Evolutionary conservation across 2,113 vertebrate genomes (phyloP).

Genomic region (Aythya baeri): DNA sequence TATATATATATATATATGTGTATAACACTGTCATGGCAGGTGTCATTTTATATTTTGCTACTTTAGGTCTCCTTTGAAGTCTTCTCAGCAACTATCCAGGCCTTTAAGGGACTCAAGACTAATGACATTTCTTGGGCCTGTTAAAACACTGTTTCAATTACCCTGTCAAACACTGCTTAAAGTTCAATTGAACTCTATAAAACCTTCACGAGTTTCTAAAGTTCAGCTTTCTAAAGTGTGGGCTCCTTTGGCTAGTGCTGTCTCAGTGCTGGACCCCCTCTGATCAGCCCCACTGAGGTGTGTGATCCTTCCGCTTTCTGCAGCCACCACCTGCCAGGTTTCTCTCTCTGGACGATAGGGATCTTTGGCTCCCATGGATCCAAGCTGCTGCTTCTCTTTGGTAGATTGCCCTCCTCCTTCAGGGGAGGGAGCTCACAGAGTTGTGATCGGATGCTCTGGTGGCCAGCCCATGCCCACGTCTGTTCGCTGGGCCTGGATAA

Average conservation of each 20-base stretch:
- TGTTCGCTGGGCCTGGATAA: not conserved
- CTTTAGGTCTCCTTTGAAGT: not conserved
- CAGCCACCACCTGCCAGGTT: rapidly evolving
- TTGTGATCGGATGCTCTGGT: not conserved
- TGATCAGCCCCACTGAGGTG: not conserved
- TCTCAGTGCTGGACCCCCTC: not conserved
- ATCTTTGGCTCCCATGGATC: not conserved
- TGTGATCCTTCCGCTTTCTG: not conserved
- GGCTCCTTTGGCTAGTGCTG: not conserved
- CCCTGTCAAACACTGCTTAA: constrained; percentile 2
- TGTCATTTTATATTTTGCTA: not conserved
- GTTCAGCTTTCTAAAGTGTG: not conserved
- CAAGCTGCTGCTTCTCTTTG: not conserved
- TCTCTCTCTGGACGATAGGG: not conserved
- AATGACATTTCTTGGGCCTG: not conserved
- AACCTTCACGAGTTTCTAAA: not conserved
- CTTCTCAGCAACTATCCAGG: not conserved
- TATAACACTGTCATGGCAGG: not conserved
- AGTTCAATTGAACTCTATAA: not conserved
- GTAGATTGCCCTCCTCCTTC: not conserved
- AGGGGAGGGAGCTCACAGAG: not conserved
- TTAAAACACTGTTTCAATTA: not conserved
- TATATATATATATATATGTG: rapidly evolving
- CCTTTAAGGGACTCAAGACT: not conserved
- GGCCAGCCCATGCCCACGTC: not conserved